Percentiles rank a stretch among this genome's conserved stretches.
phyloP scores from a whole-genome alignment of 2,797 vertebrate genomes.

The Melanotaenia parkinsoni region DNA sequence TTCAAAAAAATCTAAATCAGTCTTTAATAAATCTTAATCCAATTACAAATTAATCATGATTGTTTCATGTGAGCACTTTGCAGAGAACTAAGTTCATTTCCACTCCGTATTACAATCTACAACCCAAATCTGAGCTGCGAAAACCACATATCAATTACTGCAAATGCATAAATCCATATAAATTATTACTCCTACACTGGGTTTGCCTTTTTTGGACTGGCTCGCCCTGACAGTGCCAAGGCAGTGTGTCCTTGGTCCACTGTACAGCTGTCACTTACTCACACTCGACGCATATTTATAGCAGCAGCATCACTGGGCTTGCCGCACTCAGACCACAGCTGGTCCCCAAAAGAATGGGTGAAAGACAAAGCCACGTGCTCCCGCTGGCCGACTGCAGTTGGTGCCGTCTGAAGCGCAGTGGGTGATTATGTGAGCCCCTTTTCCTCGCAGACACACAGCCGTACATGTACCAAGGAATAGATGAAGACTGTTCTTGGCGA shows the following conservation, averaged over 20 bases:
- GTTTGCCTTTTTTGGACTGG: slow-evolving; percentile 78
- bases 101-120: slow-evolving; percentile 5
- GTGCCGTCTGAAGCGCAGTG: slow-evolving; percentile 77
- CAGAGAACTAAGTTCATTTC: background rate
- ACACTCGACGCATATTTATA: slow-evolving; percentile 85
- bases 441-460: slow-evolving; percentile 40
- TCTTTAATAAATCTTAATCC: slow-evolving; percentile 14
- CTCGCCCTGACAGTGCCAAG: slow-evolving; percentile 72
- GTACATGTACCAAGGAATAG: slow-evolving; percentile 46
- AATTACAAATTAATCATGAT: slow-evolving; percentile 7
- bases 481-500: slow-evolving; percentile 50
- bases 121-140: slow-evolving; percentile 10
- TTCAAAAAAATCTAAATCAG: slow-evolving; percentile 58
- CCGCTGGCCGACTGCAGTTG: slow-evolving; percentile 79
- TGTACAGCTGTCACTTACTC: slow-evolving; percentile 87
- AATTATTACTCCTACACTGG: slow-evolving; percentile 56
- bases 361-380: slow-evolving; percentile 85
- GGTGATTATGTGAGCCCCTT: slow-evolving; percentile 66
- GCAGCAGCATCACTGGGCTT: slow-evolving; percentile 82
- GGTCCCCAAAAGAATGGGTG: slow-evolving; percentile 84
- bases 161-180: slow-evolving; percentile 69
- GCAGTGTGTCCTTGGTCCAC: slow-evolving; percentile 81
- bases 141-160: slow-evolving; percentile 24
- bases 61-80: background rate
- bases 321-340: slow-evolving; percentile 85